phyloP scores from a whole-genome alignment of 2,888 invertebrate genomes.

The Agrotis ipsilon region DNA sequence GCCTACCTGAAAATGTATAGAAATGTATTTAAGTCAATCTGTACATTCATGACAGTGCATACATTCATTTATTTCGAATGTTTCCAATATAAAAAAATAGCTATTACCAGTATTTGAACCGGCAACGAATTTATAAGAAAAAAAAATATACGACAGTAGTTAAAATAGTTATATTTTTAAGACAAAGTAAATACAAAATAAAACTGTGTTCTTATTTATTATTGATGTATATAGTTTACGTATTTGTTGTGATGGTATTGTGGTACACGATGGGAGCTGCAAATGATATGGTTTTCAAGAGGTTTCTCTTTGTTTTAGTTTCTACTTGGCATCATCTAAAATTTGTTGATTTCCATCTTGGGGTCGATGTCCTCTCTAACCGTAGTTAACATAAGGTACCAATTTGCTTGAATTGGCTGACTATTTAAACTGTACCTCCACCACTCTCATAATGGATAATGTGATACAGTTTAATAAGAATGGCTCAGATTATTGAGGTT shows the following conservation, averaged over 20 bases:
- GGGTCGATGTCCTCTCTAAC: too few species aligned
- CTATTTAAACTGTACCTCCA: too few species aligned
- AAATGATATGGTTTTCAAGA: neutral
- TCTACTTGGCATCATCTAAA: too few species aligned
- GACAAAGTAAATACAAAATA: slow-evolving; percentile 58
- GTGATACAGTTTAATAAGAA: too few species aligned
- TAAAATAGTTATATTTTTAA: slow-evolving; percentile 39
- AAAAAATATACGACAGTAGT: slow-evolving; percentile 48
- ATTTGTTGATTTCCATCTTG: too few species aligned
- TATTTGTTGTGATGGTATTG: slow-evolving; percentile 31
- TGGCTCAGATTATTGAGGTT: too few species aligned
- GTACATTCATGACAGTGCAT: slow-evolving; percentile 16
- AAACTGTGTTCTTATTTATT: slow-evolving; percentile 61
- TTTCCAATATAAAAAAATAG: neutral
- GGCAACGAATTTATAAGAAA: slow-evolving; percentile 60
- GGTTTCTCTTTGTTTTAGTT: too few species aligned
- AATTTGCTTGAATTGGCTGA: too few species aligned
- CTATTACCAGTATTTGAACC: slow-evolving; percentile 26
- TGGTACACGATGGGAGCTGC: neutral
- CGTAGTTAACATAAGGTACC: too few species aligned
- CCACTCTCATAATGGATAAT: too few species aligned
- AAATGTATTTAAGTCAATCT: slow-evolving; percentile 10
- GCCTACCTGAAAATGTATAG: slow-evolving; percentile 8
- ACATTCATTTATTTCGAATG: slow-evolving; percentile 3
- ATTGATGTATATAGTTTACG: slow-evolving; percentile 39